A percentile compares a stretch with the other conserved stretches of the same genome.
phyloP scores from a whole-genome alignment of 2,113 vertebrate species.

The Fukomys damarensis region DNA sequence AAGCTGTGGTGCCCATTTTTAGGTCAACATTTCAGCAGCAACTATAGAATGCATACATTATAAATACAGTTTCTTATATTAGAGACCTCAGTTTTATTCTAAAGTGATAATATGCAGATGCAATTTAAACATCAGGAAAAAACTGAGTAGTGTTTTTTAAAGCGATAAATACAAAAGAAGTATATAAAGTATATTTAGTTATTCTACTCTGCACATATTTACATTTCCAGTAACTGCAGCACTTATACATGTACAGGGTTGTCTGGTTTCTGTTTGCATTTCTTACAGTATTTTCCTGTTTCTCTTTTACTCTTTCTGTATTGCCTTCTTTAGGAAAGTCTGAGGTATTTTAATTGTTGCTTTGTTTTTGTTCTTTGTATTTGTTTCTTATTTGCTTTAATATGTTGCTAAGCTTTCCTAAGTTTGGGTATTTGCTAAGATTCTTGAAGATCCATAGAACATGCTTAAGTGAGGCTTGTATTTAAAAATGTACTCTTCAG shows the following conservation, averaged over 20 bases:
- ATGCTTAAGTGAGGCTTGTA: neutral
- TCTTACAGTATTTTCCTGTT: neutral
- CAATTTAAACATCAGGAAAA: neutral
- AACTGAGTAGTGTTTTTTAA: neutral
- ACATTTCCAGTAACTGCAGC: neutral
- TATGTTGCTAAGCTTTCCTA: neutral
- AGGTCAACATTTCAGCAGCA: neutral
- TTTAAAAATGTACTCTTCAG: neutral
- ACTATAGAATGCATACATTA: neutral
- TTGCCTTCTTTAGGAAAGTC: neutral
- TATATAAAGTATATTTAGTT: neutral
- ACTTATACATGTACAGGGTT: neutral
- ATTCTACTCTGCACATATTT: neutral
- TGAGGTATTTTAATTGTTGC: neutral
- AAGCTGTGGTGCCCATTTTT: neutral
- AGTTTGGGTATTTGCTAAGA: neutral
- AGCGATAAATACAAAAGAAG: neutral
- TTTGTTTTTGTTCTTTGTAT: neutral
- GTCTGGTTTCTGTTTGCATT: neutral
- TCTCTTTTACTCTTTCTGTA: neutral
- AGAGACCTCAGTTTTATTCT: neutral
- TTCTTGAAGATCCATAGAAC: no score
- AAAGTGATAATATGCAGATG: neutral
- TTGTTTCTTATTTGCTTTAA: neutral
- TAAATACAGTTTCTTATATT: neutral